Percentiles rank a stretch among this genome's conserved stretches.
phyloP scores from a whole-genome alignment of 1,140 invertebrate species.

The Drosophila parvula region DNA sequence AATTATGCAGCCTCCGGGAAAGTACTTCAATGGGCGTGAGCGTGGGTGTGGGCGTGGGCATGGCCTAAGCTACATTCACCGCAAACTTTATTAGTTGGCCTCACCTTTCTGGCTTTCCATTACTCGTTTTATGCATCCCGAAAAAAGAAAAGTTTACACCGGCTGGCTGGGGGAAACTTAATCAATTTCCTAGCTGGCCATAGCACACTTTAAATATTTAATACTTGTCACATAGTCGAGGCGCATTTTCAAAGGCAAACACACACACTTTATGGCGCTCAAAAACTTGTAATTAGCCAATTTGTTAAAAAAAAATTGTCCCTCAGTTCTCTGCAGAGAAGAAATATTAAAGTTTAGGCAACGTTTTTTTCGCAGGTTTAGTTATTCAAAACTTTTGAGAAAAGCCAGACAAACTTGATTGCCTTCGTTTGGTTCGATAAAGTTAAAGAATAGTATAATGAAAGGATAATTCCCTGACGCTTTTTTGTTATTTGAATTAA shows the following conservation, averaged over 20 bases:
- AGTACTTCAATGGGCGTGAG: conserved; percentile 29
- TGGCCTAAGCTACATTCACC: conserved; percentile 67
- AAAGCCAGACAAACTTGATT: background rate
- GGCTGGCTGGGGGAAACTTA: conserved; percentile 54
- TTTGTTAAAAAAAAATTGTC: conserved; percentile 18
- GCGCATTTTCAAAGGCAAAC: conserved; percentile 9
- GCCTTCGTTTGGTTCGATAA: background rate
- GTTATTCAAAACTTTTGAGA: conserved; percentile 3
- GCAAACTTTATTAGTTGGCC: conserved; percentile 73
- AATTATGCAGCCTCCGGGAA: conserved; percentile 57
- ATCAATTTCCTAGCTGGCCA: conserved; percentile 62
- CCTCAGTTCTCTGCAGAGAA: background rate
- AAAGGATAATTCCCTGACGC: background rate
- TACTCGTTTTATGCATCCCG: conserved; percentile 34
- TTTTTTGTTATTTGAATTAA: background rate
- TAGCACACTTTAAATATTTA: conserved; percentile 68
- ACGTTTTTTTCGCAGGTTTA: background rate
- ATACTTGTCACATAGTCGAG: conserved; percentile 36
- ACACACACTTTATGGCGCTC: background rate
- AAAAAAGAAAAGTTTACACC: conserved; percentile 49
- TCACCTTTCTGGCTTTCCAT: conserved; percentile 72
- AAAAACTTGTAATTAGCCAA: conserved; percentile 55
- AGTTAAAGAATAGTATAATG: too few species aligned
- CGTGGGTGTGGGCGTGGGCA: conserved; percentile 49
- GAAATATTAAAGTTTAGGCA: background rate